Evolutionary conservation across 1,140 invertebrate species (phyloP), one percentile per base, ranked within the genome.

Genomic region (Ephestia elutella): DNA sequence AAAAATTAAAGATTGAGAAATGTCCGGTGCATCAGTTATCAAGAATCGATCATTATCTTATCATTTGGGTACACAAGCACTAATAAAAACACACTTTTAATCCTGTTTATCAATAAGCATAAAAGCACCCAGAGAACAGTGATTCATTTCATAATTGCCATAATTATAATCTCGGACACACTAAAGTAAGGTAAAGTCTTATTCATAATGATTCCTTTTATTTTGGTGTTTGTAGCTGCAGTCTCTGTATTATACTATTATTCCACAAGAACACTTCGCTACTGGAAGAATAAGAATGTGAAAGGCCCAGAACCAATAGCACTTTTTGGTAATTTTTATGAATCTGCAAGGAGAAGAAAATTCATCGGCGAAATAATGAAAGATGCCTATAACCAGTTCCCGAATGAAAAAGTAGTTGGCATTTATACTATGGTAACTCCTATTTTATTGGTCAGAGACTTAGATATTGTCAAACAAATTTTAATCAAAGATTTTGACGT

Each of bases 381-480:
- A 54, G 57, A 73, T 18, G 59, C 77, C 21, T 78, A 80, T 54
- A 56, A 70, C 3, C 17, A 58, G 0, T 77, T 56, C 67, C 72
- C 75, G 1, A 61, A 80, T 11, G 73, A 78, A 54, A 78, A 76
- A 64, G 60, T 76, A 3, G 67, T 83, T 9, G 85, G 86, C 17
- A 51, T 84, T 1, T 89, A 70, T 21, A 69, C 70, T 51, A 70
- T 76, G 65, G 71, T 79, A 2, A 82, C 87, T 1, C 91, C 91
- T 0, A 70, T 82, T 7, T 59, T 92, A 5, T 65, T 92, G 0
- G 51, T 91, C 1, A 80, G 90, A 9, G 91, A 94, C 68, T 77
- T 92, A 17, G 90, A 92, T 7, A 66, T 94, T 0, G 86, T 93
- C 0, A 92, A 92, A 66, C 73, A 87, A 15, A 86, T 94, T 1